Evolutionary conservation across 2,113 vertebrate genomes (phyloP).

Genomic region (Pomatostomus ruficeps): DNA sequence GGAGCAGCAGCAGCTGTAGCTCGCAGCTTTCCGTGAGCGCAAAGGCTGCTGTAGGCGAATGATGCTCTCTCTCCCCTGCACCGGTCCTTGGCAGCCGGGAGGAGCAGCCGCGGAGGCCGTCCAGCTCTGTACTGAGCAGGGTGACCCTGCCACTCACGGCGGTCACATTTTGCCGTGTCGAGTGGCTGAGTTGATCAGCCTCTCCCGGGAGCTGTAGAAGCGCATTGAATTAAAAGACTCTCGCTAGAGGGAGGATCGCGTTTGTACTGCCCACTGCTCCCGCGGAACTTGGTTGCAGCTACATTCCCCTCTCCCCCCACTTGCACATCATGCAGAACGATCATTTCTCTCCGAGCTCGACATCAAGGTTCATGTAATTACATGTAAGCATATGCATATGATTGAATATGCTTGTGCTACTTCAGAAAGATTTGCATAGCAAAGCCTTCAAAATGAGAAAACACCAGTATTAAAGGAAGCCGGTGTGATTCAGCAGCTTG

Average conservation of each 20-base stretch:
- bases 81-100: background rate
- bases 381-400: background rate
- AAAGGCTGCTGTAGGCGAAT: background rate
- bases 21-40: background rate
- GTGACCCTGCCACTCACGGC: background rate
- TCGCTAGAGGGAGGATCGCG: background rate
- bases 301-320: background rate
- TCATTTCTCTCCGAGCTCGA: background rate
- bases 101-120: background rate
- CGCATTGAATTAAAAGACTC: background rate
- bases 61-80: background rate
- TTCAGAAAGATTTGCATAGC: background rate
- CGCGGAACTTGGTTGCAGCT: background rate
- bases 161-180: background rate
- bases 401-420: background rate
- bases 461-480: background rate
- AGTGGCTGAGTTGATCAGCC: background rate
- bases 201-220: background rate
- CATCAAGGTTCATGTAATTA: constrained; percentile 1
- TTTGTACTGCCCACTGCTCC: background rate
- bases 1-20: background rate
- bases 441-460: constrained; percentile 30
- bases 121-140: background rate
- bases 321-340: background rate
- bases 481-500: constrained; percentile 43